Evolutionary conservation across 1,140 invertebrate species (phyloP).

Genomic region (Drosophila novamexicana): DNA sequence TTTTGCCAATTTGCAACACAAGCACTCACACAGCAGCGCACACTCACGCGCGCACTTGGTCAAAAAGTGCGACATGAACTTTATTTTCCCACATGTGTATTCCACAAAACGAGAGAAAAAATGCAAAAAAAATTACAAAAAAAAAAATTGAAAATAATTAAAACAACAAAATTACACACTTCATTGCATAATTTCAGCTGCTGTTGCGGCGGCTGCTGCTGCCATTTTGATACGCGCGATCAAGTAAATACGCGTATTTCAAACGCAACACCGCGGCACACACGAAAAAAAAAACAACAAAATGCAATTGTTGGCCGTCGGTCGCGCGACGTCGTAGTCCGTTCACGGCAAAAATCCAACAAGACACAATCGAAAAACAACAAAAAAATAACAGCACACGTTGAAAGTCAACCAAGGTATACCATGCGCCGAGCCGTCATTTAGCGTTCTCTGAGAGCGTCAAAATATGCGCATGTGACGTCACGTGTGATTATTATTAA

Average conservation of each 20-base stretch:
- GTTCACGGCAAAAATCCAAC: conserved; percentile 54
- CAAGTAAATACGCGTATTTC: conserved; percentile 52
- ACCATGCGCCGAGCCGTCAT: neutral
- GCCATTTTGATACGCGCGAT: conserved; percentile 61
- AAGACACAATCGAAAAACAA: conserved; percentile 38
- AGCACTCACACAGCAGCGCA: neutral
- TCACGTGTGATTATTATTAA: conserved; percentile 10
- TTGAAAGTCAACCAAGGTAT: neutral
- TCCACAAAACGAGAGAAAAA: conserved; percentile 29
- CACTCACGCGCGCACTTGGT: conserved; percentile 12
- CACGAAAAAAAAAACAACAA: conserved; percentile 49
- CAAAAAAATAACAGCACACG: conserved; percentile 39
- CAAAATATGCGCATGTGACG: conserved; percentile 19
- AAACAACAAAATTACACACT: conserved; percentile 56
- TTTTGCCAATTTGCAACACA: conserved; percentile 37
- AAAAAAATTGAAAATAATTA: conserved; percentile 16
- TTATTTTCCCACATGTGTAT: conserved; percentile 48
- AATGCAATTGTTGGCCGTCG: conserved; percentile 52
- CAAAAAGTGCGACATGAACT: conserved; percentile 32
- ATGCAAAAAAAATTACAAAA: conserved; percentile 13
- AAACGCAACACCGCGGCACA: conserved; percentile 51
- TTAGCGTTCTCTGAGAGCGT: conserved; percentile 17
- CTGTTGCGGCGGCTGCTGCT: conserved; percentile 49
- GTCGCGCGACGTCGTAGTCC: conserved; percentile 47
- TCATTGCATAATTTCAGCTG: conserved; percentile 66